Evolutionary conservation across 2,888 invertebrate genomes (phyloP).

Genomic region (Anoncus sp.): DNA sequence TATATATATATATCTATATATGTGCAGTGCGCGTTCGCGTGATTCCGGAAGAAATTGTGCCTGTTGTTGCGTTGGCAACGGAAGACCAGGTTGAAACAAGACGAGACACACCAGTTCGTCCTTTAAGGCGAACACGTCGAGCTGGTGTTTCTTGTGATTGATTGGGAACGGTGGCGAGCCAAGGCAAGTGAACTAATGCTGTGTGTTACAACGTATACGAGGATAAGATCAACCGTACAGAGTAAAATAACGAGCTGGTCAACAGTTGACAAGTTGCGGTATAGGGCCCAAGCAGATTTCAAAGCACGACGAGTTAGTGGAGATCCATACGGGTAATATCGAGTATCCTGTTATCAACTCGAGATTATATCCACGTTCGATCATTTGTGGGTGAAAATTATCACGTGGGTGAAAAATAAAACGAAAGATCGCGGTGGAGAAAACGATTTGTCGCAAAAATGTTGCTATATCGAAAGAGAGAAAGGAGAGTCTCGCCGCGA

Average conservation of each 20-base stretch:
- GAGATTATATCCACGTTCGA: background rate
- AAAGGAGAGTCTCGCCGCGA: constrained; percentile 51
- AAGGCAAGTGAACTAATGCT: constrained; percentile 29
- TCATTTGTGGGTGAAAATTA: constrained; percentile 10
- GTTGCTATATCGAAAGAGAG: constrained; percentile 41
- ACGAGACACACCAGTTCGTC: constrained; percentile 55
- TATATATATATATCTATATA: too few relatives aligned
- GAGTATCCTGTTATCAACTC: constrained; percentile 60
- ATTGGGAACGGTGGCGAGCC: constrained; percentile 58
- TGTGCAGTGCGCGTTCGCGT: constrained; percentile 22
- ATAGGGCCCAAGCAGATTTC: too few relatives aligned
- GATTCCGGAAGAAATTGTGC: constrained; percentile 67
- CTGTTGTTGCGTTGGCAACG: constrained; percentile 33
- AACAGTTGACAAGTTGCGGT: too few relatives aligned
- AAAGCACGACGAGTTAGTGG: too few relatives aligned
- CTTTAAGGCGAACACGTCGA: constrained; percentile 73
- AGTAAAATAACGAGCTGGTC: background rate
- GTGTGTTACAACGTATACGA: too few relatives aligned
- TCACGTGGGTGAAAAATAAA: background rate
- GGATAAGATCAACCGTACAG: background rate
- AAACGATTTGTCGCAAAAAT: constrained; percentile 41
- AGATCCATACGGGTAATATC: too few relatives aligned
- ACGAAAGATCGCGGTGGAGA: too few relatives aligned
- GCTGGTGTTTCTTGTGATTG: constrained; percentile 72
- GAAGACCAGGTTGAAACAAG: constrained; percentile 16